Conservation (phyloP, 1,140 invertebrate species). For the Drosophila chauvacae region DNA sequence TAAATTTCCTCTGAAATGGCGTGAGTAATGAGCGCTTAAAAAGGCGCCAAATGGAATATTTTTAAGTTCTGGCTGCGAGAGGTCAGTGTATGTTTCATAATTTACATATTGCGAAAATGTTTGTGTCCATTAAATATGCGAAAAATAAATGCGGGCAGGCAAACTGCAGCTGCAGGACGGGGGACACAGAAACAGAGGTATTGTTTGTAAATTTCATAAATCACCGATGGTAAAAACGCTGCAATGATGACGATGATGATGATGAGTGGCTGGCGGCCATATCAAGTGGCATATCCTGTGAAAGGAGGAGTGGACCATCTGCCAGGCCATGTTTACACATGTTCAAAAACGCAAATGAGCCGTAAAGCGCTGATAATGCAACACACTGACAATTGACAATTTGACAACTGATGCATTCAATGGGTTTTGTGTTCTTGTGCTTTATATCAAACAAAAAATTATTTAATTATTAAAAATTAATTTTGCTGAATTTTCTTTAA, state of each 20-base stretch:
- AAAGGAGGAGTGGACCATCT: slow-evolving; percentile 10
- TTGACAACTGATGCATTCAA: slow-evolving; percentile 19
- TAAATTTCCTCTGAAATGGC: slow-evolving; percentile 32
- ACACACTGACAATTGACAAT: slow-evolving; percentile 74
- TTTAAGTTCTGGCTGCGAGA: slow-evolving; percentile 27
- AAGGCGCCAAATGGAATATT: slow-evolving; percentile 61
- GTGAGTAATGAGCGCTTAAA: slow-evolving; percentile 76
- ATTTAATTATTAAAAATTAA: background rate
- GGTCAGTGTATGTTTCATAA: slow-evolving; percentile 65
- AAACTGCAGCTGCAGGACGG: slow-evolving; percentile 29
- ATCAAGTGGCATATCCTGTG: slow-evolving; percentile 43
- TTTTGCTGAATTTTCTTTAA: background rate
- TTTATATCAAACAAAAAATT: background rate
- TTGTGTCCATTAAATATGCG: slow-evolving; percentile 67
- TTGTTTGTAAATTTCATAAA: slow-evolving; percentile 74
- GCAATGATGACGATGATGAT: slow-evolving; percentile 12
- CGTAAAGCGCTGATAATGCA: slow-evolving; percentile 78
- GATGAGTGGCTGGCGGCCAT: slow-evolving; percentile 37
- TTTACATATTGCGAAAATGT: slow-evolving; percentile 63
- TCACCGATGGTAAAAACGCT: slow-evolving; percentile 62
- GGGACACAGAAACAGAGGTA: background rate
- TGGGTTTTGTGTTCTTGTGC: background rate
- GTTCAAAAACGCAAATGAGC: slow-evolving; percentile 79
- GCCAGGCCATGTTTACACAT: slow-evolving; percentile 74
- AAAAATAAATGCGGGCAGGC: slow-evolving; percentile 58